Evolutionary conservation across 53 echinoderm and acorn worm genomes (phyloP), one percentile per base, ranked within the genome.

Genomic region (Stichopus horrens): DNA sequence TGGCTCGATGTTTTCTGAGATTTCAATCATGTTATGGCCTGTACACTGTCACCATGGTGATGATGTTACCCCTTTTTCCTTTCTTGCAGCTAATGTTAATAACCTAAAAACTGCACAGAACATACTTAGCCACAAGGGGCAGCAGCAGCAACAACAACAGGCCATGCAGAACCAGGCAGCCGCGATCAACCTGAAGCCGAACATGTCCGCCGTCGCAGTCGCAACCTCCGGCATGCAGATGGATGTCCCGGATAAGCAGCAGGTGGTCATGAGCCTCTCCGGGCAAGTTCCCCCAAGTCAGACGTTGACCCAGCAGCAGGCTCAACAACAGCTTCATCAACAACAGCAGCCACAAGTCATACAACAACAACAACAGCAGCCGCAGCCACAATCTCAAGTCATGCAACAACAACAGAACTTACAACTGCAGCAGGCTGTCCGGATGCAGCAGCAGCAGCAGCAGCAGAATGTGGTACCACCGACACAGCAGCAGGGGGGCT

Each of bases 311-410:
- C 86, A 86, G 58, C 94, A 93, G 74, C 94, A 87, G 51, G 89
- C 83, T 21, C 84, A 83, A 80, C 54, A 92, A 75, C 92, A 92
- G 23, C 92, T 91, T 8, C 92, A 91, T 37, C 92, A 94, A 54
- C 94, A 92, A 23, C 94, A 94, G 8, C 96, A 94, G 14, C 92
- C 88, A n/a, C 94, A 94, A 51, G 89, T 86, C 16, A 89, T 86
- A 19, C 93, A 88, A 21, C 93, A 95, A 52, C 92, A 90, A 58
- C 90, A 89, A 20, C 94, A 92, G 20, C 96, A 94, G 20, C 94
- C 77, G 53, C 88, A 88, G 23, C 74, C 73, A 52, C 87, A 86
- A 18, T 71, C 71, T 71, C n/a, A 7, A 83, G 7, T 77, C 23
- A 16, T 6, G 11, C 7, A 21, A 16, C 78, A 7, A 22, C 37